Evolutionary conservation across 2,113 vertebrate genomes (phyloP).

Genomic region (Toxostoma redivivum): DNA sequence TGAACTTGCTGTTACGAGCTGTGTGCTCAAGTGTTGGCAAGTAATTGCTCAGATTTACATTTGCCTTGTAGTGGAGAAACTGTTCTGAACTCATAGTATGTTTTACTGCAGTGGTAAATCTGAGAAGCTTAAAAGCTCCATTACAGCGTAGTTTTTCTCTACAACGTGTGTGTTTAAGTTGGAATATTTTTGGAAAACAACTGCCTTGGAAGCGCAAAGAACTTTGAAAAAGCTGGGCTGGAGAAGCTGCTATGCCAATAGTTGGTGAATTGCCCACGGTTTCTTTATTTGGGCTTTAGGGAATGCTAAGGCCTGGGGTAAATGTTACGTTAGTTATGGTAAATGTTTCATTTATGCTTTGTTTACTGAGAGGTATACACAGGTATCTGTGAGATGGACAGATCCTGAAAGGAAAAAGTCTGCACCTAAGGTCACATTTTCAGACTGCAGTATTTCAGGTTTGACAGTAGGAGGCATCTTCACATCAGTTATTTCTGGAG

Average conservation of each 20-base stretch:
- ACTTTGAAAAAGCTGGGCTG: not conserved
- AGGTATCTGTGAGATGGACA: not conserved
- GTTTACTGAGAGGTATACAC: not conserved
- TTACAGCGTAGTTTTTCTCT: not conserved
- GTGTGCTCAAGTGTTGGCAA: fast-evolving
- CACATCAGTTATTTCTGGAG: not conserved
- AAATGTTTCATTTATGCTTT: not conserved
- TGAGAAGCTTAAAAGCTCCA: not conserved
- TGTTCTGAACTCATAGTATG: not conserved
- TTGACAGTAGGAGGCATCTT: constrained; percentile 63
- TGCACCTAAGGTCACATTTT: not conserved
- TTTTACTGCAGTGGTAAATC: not conserved
- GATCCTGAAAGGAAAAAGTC: not conserved
- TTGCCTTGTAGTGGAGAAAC: not conserved
- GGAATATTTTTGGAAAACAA: not conserved
- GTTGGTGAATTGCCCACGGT: not conserved
- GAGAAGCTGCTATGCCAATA: not conserved
- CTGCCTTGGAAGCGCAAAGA: not conserved
- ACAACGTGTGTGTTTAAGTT: fast-evolving
- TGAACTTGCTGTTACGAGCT: not conserved
- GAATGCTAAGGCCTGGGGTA: not conserved
- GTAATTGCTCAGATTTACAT: not conserved
- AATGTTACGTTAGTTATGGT: not conserved
- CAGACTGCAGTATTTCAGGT: not conserved
- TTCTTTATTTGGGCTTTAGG: not conserved